phyloP scores from a whole-genome alignment of 30 jellyfish, hydroid and myxozoan species.

The Turritopsis rubra region DNA sequence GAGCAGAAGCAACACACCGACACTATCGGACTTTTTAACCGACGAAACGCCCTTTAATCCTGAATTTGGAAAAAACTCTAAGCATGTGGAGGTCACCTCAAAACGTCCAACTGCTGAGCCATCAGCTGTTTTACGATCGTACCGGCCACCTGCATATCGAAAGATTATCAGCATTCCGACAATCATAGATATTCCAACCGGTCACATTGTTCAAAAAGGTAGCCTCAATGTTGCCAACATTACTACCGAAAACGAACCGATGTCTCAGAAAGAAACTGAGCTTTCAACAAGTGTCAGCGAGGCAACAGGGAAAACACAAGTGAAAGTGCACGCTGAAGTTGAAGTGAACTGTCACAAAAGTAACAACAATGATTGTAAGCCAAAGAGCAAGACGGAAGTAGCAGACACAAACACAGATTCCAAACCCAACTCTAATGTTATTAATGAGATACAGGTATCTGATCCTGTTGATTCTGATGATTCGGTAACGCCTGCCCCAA shows the following conservation, averaged over 20 bases:
- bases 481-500: slow-evolving; percentile 16
- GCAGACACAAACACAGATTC: background rate
- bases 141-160: background rate
- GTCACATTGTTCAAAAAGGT: slow-evolving; percentile 9
- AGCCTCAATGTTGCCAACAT: background rate
- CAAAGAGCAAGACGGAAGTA: slow-evolving; percentile 19
- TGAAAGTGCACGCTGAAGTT: background rate
- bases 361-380: background rate
- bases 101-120: background rate
- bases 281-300: background rate
- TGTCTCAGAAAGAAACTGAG: background rate
- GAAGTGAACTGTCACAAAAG: background rate
- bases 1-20: slow-evolving; percentile 10
- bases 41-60: background rate
- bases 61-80: background rate
- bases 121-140: background rate
- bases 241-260: background rate
- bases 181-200: slow-evolving; percentile 20
- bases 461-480: slow-evolving; percentile 27
- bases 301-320: slow-evolving; percentile 5
- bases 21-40: slow-evolving; percentile 5
- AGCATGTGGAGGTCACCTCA: background rate
- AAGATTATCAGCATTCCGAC: slow-evolving; percentile 5
- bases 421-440: slow-evolving; percentile 1
- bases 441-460: slow-evolving; percentile 13